Conservation (phyloP, 1,140 invertebrate species). For the Heliothis virescens region DNA sequence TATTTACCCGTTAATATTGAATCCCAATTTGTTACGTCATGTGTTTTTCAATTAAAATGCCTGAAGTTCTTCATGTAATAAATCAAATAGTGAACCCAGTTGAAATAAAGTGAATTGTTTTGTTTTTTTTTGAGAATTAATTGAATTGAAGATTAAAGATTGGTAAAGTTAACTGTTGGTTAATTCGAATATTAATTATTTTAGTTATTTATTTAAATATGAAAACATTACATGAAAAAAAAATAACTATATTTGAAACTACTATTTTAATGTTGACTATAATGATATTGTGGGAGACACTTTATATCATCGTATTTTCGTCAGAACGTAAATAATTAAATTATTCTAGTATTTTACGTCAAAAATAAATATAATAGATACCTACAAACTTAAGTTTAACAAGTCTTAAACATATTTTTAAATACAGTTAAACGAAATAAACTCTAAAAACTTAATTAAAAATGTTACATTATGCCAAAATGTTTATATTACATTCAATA, state of each 20-base stretch:
- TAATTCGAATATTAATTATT: too few relatives aligned
- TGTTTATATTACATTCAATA: not conserved
- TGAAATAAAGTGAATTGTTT: constrained; percentile 13
- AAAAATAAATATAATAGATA: too few relatives aligned
- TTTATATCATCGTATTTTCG: too few relatives aligned
- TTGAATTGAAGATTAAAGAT: too few relatives aligned
- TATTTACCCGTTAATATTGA: constrained; percentile 43
- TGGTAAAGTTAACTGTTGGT: not conserved
- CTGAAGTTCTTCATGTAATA: constrained; percentile 30
- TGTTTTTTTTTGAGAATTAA: not conserved
- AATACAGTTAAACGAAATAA: constrained; percentile 1
- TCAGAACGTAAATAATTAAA: too few relatives aligned
- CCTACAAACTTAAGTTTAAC: not conserved
- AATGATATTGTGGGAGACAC: too few relatives aligned
- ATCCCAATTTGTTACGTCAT: constrained; percentile 38
- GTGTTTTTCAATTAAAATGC: constrained; percentile 43
- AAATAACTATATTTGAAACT: too few relatives aligned
- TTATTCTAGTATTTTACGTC: too few relatives aligned
- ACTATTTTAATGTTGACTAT: not conserved
- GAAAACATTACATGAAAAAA: too few relatives aligned
- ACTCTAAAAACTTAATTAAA: constrained; percentile 17
- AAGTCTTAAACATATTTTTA: not conserved
- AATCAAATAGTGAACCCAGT: constrained; percentile 25
- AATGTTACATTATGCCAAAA: too few relatives aligned
- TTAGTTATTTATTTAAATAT: too few relatives aligned